Evolutionary conservation across 2,113 vertebrate species (phyloP).

Genomic region (Struthio camelus): DNA sequence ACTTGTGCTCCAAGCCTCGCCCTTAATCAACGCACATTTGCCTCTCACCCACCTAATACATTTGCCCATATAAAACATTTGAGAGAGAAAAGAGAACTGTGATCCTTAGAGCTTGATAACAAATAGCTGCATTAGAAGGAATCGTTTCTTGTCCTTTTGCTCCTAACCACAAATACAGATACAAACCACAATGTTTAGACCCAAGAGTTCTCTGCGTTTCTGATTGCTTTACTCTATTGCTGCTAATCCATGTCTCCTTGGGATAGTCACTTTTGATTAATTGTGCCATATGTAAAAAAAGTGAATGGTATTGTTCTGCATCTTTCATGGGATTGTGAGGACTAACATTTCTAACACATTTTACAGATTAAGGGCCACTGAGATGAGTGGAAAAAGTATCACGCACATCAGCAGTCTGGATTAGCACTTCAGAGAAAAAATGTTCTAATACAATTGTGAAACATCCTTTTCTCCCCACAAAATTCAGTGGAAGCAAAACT

Average conservation of each 20-base stretch:
- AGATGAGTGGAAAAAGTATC: not conserved
- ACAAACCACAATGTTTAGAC: not conserved
- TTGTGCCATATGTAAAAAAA: not conserved
- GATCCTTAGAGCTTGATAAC: not conserved
- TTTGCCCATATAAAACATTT: not conserved
- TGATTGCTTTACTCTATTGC: not conserved
- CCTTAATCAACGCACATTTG: conserved; percentile 29
- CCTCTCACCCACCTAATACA: not conserved
- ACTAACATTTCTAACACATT: not conserved
- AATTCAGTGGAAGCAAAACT: not conserved
- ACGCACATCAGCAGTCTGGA: not conserved
- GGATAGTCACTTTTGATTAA: not conserved
- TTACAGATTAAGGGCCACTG: not conserved
- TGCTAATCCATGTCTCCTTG: not conserved
- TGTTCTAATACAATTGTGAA: not conserved
- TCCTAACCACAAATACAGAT: not conserved
- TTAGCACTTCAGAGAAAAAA: not conserved
- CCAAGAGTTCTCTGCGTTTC: not conserved
- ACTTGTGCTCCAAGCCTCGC: conserved; percentile 21
- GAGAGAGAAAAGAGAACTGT: not conserved
- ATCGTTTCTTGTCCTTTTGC: not conserved
- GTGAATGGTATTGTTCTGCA: not conserved
- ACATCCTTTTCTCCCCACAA: not conserved
- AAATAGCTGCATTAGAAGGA: conserved; percentile 17
- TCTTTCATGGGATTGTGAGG: not conserved